phyloP scores from a whole-genome alignment of 2,797 vertebrate species.

The Mus minutoides region DNA sequence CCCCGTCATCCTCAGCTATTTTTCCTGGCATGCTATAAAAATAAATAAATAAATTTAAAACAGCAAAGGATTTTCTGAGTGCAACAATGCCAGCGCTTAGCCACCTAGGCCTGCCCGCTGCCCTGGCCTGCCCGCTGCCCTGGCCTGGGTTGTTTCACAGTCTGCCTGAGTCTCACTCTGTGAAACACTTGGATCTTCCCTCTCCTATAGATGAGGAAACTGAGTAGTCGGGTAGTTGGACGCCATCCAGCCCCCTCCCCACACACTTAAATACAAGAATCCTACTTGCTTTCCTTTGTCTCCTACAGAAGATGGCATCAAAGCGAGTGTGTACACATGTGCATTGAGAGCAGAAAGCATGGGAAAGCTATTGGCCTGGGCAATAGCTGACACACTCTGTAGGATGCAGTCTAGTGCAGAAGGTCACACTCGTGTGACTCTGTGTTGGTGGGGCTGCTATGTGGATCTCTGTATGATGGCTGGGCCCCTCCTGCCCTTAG shows the following conservation, averaged over 20 bases:
- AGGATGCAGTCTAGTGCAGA: not conserved
- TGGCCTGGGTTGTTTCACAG: not conserved
- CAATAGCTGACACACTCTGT: not conserved
- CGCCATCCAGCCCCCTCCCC: not conserved
- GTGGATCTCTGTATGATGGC: not conserved
- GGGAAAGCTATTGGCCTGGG: not conserved
- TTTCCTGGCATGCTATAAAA: conserved; percentile 33
- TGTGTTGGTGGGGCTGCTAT: not conserved
- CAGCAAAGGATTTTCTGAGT: conserved; percentile 12
- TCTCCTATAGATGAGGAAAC: not conserved
- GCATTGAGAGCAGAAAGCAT: not conserved
- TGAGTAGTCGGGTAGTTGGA: not conserved
- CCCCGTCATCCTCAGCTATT: not conserved
- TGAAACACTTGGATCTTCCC: not conserved
- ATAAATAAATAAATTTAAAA: not conserved
- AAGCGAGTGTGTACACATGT: not conserved
- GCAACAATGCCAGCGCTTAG: not conserved
- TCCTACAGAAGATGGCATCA: not conserved
- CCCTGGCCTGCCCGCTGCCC: not conserved
- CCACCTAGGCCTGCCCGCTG: not conserved
- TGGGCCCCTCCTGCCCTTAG: not conserved
- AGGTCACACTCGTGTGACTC: not conserved
- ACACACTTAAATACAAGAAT: not conserved
- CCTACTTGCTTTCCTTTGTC: not conserved
- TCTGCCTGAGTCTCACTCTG: not conserved